These are phyloP conservation scores for Heterochromis multidens DNA, from an alignment of 2,113 vertebrate genomes.

Conservation along the genomic window DNA sequence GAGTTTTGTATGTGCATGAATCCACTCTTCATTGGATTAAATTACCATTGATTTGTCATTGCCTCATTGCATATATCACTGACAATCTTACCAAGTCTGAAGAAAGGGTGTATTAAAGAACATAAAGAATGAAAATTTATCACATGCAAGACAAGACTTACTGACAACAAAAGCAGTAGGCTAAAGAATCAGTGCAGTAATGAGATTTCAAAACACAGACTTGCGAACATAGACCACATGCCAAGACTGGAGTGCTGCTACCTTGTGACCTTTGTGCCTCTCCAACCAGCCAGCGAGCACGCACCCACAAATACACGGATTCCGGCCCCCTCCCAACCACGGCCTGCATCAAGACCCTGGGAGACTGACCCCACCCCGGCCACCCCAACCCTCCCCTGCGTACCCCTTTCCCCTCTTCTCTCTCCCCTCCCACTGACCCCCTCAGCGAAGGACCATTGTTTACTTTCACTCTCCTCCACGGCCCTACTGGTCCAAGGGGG, in stretches of 20 bases:
- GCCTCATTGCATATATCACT: neutral
- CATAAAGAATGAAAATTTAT: neutral
- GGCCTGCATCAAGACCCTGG: slow-evolving; percentile 57
- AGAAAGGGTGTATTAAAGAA: neutral
- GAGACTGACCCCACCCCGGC: slow-evolving; percentile 41
- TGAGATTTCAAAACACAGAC: slow-evolving; percentile 38
- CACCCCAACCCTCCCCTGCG: neutral
- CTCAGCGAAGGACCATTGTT: slow-evolving; percentile 71
- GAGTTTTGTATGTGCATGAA: neutral
- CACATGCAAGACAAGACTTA: neutral
- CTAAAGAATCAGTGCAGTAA: slow-evolving; percentile 1
- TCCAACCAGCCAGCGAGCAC: slow-evolving; percentile 14
- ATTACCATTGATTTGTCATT: neutral
- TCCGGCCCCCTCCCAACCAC: neutral
- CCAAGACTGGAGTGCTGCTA: slow-evolving; percentile 52
- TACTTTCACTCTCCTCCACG: slow-evolving; percentile 76
- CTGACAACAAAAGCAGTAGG: neutral
- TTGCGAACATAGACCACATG: slow-evolving; percentile 45
- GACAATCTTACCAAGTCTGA: neutral
- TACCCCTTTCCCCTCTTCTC: slow-evolving; percentile 33
- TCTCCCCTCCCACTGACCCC: slow-evolving; percentile 66
- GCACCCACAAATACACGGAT: slow-evolving; percentile 12
- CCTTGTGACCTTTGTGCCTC: slow-evolving; percentile 40
- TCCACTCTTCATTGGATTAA: neutral
- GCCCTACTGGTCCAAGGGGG: slow-evolving; percentile 65